Evolutionary conservation across 2,113 vertebrate genomes (phyloP).

Genomic region (Neopipo cinnamomea): DNA sequence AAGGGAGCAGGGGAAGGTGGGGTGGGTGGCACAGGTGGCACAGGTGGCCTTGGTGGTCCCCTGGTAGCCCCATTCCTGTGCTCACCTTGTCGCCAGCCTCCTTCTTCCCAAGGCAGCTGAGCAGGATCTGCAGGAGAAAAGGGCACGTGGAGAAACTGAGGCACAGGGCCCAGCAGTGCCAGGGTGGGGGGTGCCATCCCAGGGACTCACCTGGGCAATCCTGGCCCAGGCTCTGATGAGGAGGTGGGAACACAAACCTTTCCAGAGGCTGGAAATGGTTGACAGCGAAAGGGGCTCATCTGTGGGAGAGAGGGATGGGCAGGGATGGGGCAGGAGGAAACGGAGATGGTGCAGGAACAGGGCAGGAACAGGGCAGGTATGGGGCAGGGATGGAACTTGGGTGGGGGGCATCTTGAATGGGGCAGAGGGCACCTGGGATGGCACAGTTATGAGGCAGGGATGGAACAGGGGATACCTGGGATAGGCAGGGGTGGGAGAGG

Average conservation of each 20-base stretch:
- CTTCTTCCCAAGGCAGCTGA: neutral
- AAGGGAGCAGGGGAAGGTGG: neutral
- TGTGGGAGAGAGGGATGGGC: neutral
- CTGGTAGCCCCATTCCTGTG: fast-evolving
- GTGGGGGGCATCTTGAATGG: no score
- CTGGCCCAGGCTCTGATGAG: neutral
- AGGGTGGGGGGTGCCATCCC: neutral
- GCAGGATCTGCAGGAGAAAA: neutral
- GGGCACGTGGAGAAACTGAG: neutral
- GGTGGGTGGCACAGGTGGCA: neutral
- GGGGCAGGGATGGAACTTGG: neutral
- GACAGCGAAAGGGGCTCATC: neutral
- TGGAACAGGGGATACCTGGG: no score
- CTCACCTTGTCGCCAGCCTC: neutral
- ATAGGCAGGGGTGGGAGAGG: neutral
- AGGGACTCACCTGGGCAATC: neutral
- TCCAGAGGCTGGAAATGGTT: neutral
- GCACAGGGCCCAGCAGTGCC: neutral
- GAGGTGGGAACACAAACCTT: neutral
- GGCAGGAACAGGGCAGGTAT: neutral
- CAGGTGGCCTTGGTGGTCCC: no score
- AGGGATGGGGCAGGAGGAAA: neutral
- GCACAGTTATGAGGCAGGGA: neutral
- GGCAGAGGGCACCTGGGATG: neutral
- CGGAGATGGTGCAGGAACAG: neutral